phyloP scores from a whole-genome alignment of 2,113 vertebrate genomes.

The Poeciliopsis prolifica region DNA sequence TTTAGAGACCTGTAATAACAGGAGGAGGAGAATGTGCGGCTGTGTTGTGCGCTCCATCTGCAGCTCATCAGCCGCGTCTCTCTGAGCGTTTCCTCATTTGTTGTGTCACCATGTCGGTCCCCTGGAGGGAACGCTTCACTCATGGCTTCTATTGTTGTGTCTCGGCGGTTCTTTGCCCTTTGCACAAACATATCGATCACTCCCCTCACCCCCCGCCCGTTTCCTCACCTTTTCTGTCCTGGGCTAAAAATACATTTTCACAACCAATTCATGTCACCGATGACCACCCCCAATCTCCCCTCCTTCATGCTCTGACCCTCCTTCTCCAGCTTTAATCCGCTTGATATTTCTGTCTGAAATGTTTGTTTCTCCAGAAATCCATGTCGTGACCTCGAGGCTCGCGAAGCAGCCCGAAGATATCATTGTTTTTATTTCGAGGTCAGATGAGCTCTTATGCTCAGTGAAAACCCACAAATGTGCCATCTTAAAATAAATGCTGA shows the following conservation, averaged over 20 bases:
- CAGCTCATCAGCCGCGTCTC: constrained; percentile 56
- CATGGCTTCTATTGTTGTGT: constrained; percentile 68
- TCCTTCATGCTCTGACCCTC: constrained; percentile 50
- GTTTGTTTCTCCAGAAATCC: constrained; percentile 35
- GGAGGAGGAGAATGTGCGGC: too few species aligned
- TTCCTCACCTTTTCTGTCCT: constrained; percentile 67
- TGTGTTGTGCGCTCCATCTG: neutral
- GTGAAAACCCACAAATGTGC: constrained; percentile 17
- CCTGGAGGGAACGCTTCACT: constrained; percentile 61
- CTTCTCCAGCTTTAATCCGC: constrained; percentile 22
- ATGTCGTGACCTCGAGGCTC: neutral
- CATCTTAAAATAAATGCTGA: constrained; percentile 59
- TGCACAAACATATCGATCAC: constrained; percentile 78
- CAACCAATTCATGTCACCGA: constrained; percentile 39
- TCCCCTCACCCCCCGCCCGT: constrained; percentile 53
- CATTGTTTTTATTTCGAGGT: constrained; percentile 4
- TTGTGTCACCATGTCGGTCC: constrained; percentile 41
- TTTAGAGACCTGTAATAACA: neutral
- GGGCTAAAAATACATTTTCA: constrained; percentile 73
- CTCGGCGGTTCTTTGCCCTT: constrained; percentile 66
- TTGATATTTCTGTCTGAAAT: constrained; percentile 30
- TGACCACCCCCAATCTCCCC: constrained; percentile 33
- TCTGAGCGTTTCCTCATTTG: constrained; percentile 54
- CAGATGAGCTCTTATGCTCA: neutral
- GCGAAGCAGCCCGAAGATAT: neutral